phyloP scores from a whole-genome alignment of 2,797 vertebrate species.

The Ibycter americanus region DNA sequence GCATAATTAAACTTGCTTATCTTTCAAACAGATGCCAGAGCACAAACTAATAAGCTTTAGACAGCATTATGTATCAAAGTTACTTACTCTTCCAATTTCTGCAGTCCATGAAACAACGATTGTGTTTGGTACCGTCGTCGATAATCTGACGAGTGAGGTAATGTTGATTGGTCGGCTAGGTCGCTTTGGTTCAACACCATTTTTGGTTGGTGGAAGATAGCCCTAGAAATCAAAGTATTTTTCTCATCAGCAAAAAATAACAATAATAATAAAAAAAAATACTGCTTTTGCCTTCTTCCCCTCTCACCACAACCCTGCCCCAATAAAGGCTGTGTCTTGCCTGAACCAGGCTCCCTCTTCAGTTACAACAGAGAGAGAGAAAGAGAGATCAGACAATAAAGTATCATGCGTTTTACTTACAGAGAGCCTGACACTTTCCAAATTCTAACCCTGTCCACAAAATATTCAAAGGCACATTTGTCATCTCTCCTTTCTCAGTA shows the following conservation, averaged over 20 bases:
- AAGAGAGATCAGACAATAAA: background rate
- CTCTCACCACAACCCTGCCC: background rate
- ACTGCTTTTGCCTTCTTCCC: background rate
- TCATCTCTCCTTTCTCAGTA: background rate
- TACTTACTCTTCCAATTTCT: slow-evolving; percentile 94
- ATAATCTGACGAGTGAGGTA: slow-evolving; percentile 96
- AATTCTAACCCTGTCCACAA: background rate
- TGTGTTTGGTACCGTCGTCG: slow-evolving; percentile 97
- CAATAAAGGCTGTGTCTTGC: background rate
- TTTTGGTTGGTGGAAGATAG: slow-evolving; percentile 99
- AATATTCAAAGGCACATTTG: background rate
- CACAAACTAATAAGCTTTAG: background rate
- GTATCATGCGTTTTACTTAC: background rate
- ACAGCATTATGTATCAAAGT: background rate
- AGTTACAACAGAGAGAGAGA: no score
- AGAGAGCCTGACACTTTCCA: no score
- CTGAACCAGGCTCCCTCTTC: background rate
- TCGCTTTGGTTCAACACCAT: slow-evolving; percentile 98
- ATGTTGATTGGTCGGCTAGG: slow-evolving; percentile 99
- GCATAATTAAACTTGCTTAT: background rate
- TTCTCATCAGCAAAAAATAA: background rate
- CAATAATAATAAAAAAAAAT: background rate
- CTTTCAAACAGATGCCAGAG: background rate
- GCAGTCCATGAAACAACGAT: slow-evolving; percentile 98
- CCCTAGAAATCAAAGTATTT: slow-evolving; percentile 79